Base-by-base conservation (phyloP, 2,888 invertebrate genomes). In the Ectemnius cavifrons region DNA sequence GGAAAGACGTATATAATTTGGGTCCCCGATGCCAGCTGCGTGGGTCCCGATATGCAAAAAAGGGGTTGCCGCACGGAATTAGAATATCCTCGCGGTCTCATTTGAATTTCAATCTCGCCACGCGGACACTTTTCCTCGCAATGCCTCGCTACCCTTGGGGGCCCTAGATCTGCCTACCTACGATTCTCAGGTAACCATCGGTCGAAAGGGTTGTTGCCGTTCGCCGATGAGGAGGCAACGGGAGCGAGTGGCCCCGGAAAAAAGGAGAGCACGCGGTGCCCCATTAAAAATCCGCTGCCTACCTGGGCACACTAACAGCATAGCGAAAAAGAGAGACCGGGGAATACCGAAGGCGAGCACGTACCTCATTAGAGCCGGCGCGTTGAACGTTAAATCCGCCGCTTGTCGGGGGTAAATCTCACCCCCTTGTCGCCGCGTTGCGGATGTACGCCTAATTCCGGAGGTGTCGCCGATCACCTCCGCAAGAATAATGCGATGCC, bases 51-150 rank as follows among this genome's bases (percentile, higher is more conserved):
- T 87, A 89, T 89, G 86, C 88, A 89, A 89, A 89, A 89, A 89
- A 90, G 88, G 90, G 90, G 89, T 89, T 86, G 86, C 85, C 79
- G 82, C 85, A 82, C 85, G 86, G 89, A 91, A 91, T 91, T 90
- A 90, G 89, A 91, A 91, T 90, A 91, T 90, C 89, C 90, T 91
- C 91, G 91, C 87, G 91, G 91, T 91, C 91, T 91, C 90, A 91
- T 91, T 91, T 91, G 91, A 91, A 91, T 91, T 91, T 91, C 88
- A 88, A 89, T 89, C 88, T 89, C 80, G 78, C 60, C 61, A 60
- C 81, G 76, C 85, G 82, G 80, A 83, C 78, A 84, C 76, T 84
- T 85, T 85, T 85, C 81, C 81, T 76, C 77, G 67, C 45, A 61
- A 46, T 23, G 23, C 23, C 23, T 63, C 64, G 27, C 63, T 68